These are phyloP conservation scores for Adela reaumurella DNA, from an alignment of 2,888 invertebrate species.

Conservation along the genomic window DNA sequence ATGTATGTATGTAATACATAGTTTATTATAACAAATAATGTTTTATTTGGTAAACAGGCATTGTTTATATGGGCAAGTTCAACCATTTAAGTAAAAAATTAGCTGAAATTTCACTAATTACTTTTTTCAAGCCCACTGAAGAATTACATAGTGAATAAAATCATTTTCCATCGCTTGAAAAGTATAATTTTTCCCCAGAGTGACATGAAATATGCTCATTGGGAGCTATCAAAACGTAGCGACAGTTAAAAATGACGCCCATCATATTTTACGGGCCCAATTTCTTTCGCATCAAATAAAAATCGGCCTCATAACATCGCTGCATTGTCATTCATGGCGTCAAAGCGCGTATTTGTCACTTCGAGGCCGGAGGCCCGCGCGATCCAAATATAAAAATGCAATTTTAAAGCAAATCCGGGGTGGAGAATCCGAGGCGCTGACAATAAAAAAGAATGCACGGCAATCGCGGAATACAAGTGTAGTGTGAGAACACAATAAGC, in stretches of 20 bases:
- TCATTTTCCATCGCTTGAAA: too few species aligned
- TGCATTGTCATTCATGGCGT: slow-evolving; percentile 56
- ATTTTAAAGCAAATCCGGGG: slow-evolving; percentile 49
- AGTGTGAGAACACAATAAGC: background rate
- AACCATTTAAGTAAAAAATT: too few species aligned
- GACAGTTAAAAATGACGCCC: slow-evolving; percentile 52
- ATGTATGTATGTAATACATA: too few species aligned
- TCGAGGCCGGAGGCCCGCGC: slow-evolving; percentile 16
- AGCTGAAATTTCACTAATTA: too few species aligned
- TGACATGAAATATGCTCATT: background rate
- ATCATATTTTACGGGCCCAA: slow-evolving; percentile 53
- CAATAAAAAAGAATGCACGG: slow-evolving; percentile 46
- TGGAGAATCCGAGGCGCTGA: slow-evolving; percentile 26
- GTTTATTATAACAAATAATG: too few species aligned
- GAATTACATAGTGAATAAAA: too few species aligned
- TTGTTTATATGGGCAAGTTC: too few species aligned
- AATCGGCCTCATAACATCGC: slow-evolving; percentile 51
- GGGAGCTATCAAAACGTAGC: slow-evolving; percentile 5
- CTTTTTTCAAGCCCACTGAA: too few species aligned
- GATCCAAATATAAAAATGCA: slow-evolving; percentile 56
- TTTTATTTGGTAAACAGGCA: too few species aligned
- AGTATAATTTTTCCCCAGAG: too few species aligned
- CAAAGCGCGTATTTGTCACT: slow-evolving; percentile 52
- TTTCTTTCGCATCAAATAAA: slow-evolving; percentile 53
- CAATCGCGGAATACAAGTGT: slow-evolving; percentile 20